Evolutionary conservation across 2,113 vertebrate species (phyloP).

Genomic region (Pseudorectes ferrugineus): DNA sequence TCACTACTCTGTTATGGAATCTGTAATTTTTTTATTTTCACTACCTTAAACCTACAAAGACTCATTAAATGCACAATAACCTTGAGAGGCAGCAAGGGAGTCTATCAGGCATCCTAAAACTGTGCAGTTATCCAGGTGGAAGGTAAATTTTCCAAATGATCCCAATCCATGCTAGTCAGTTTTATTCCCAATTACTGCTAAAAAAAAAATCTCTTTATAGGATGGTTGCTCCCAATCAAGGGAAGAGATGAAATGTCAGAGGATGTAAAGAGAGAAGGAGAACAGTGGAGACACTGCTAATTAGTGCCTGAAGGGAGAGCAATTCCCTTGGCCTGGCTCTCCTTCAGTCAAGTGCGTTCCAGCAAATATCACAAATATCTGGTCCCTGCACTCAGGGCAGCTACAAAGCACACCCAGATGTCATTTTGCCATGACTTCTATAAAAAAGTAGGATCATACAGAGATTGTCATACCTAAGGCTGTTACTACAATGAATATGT

Average conservation of each 20-base stretch:
- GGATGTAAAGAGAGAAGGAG: not conserved
- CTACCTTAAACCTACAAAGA: not conserved
- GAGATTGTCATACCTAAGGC: not conserved
- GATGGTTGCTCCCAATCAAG: not conserved
- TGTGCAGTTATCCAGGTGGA: not conserved
- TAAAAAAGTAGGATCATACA: not conserved
- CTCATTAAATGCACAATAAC: not conserved
- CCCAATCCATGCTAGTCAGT: not conserved
- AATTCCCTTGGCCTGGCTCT: slow-evolving; percentile 23
- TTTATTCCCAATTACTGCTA: slow-evolving; percentile 29
- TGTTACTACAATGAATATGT: not conserved
- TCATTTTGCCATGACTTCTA: not conserved
- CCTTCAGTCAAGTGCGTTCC: not conserved
- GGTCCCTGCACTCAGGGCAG: not conserved
- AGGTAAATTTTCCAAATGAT: not conserved
- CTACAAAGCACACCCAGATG: not conserved
- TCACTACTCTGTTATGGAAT: not conserved
- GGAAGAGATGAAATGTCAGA: not conserved
- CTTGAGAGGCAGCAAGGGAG: not conserved
- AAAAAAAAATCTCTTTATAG: not conserved
- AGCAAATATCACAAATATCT: not conserved
- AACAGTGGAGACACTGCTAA: not conserved
- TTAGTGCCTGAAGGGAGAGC: slow-evolving; percentile 41
- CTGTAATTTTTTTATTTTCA: not conserved
- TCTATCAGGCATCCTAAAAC: not conserved